A percentile compares a stretch with the other conserved stretches of the same genome.
These are phyloP conservation scores for Protobothrops flavoviridis DNA, from an alignment of 2,113 vertebrate species.

Conservation along the genomic window DNA sequence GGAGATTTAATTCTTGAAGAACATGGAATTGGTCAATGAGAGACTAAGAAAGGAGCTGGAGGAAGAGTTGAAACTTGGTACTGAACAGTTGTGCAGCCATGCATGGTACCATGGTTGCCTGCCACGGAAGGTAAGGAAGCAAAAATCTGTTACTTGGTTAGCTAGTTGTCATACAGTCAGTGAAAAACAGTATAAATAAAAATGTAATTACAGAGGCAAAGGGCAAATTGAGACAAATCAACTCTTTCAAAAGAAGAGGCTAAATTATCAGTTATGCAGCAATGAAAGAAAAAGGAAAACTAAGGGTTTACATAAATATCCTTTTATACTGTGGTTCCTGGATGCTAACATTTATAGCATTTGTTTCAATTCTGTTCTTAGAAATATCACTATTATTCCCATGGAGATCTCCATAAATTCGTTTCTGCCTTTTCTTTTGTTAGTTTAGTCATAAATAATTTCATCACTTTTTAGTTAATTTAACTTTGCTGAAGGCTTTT, in stretches of 20 bases:
- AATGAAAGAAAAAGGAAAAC: not conserved
- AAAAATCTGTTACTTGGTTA: not conserved
- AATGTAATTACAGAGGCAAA: not conserved
- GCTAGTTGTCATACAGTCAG: not conserved
- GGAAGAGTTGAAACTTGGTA: conserved; percentile 79
- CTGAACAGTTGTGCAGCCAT: conserved; percentile 75
- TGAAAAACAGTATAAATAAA: not conserved
- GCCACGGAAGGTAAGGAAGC: conserved; percentile 71
- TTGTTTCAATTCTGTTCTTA: not conserved
- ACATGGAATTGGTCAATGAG: conserved; percentile 64
- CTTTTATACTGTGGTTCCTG: not conserved
- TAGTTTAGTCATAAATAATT: not conserved
- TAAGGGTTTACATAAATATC: not conserved
- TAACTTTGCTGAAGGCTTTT: not conserved
- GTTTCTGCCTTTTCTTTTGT: not conserved
- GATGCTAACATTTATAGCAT: not conserved
- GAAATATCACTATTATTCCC: not conserved
- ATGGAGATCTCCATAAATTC: not conserved
- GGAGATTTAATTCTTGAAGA: not conserved
- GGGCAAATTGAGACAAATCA: not conserved
- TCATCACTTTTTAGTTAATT: not conserved
- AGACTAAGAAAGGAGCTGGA: conserved; percentile 78
- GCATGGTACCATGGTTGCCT: conserved; percentile 84
- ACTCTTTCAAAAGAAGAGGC: not conserved
- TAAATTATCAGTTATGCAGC: not conserved